Percentiles rank a stretch among this genome's conserved stretches.
These are phyloP conservation scores for Helleia helle DNA, from an alignment of 2,888 invertebrate genomes.

Conservation along the genomic window DNA sequence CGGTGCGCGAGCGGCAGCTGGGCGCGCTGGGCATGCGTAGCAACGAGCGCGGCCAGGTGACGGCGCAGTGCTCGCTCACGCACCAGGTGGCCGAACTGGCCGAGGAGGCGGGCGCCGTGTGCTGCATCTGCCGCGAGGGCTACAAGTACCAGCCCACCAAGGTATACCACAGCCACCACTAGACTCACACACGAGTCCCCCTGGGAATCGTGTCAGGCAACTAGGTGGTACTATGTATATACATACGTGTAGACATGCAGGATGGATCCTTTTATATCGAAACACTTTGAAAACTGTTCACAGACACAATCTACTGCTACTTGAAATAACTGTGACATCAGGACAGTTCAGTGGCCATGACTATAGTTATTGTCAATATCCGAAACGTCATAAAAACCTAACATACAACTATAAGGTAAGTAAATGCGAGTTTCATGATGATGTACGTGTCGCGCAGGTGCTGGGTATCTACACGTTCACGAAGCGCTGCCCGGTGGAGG, in stretches of 20 bases:
- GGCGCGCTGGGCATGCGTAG: slow-evolving; percentile 96
- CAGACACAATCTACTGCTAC: neutral
- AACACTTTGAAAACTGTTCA: too few relatives aligned
- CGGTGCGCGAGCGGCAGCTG: slow-evolving; percentile 95
- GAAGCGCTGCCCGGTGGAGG: slow-evolving; percentile 94
- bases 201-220: too few relatives aligned
- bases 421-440: too few relatives aligned
- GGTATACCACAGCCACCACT: slow-evolving; percentile 52
- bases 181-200: too few relatives aligned
- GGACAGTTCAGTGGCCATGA: too few relatives aligned
- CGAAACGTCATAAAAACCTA: too few relatives aligned
- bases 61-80: slow-evolving; percentile 90
- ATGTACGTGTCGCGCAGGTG: slow-evolving; percentile 76
- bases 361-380: too few relatives aligned
- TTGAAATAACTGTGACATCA: too few relatives aligned
- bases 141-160: slow-evolving; percentile 96
- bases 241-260: too few relatives aligned
- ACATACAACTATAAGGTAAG: too few relatives aligned
- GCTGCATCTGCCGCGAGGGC: slow-evolving; percentile 98
- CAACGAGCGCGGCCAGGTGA: slow-evolving; percentile 97
- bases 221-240: too few relatives aligned
- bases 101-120: slow-evolving; percentile 95
- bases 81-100: slow-evolving; percentile 96
- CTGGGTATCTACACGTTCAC: slow-evolving; percentile 98
- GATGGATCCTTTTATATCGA: too few relatives aligned